Evolutionary conservation across 2,888 invertebrate genomes (phyloP).

Genomic region (Caenorhabditis panamensis): DNA sequence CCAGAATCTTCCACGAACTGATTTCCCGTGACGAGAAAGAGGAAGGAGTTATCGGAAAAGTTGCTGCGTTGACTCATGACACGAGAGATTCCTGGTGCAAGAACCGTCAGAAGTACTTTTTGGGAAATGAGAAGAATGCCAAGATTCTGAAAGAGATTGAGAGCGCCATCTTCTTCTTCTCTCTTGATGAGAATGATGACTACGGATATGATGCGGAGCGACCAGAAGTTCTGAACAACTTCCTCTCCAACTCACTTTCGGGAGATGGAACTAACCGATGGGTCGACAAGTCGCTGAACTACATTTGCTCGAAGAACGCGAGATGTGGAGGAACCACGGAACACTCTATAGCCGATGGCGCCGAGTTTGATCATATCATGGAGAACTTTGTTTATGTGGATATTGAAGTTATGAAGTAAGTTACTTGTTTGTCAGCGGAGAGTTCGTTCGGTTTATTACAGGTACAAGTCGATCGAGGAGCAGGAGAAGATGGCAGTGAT

Average conservation of each 20-base stretch:
- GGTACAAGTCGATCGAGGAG: constrained; percentile 60
- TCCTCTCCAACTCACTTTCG: constrained; percentile 70
- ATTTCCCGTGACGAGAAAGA: constrained; percentile 67
- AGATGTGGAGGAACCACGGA: constrained; percentile 76
- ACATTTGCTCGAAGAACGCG: constrained; percentile 69
- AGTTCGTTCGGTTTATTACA: too few relatives aligned
- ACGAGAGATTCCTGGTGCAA: constrained; percentile 70
- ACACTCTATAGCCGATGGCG: constrained; percentile 77
- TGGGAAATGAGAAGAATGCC: constrained; percentile 69
- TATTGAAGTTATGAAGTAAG: constrained; percentile 61
- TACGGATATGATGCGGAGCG: constrained; percentile 68
- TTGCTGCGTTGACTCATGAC: constrained; percentile 75
- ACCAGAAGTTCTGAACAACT: constrained; percentile 62
- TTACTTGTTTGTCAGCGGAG: not conserved
- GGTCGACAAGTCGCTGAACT: constrained; percentile 79
- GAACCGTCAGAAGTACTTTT: constrained; percentile 76
- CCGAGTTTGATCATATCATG: constrained; percentile 78
- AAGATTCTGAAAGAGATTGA: constrained; percentile 74
- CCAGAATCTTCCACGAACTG: constrained; percentile 75
- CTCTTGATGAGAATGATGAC: constrained; percentile 70
- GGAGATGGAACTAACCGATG: constrained; percentile 77
- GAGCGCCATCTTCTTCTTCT: constrained; percentile 71
- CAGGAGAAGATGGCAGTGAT: constrained; percentile 58
- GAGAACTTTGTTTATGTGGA: constrained; percentile 77
- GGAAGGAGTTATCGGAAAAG: constrained; percentile 60